phyloP scores from a whole-genome alignment of 2,888 invertebrate genomes.

The Willowsia nigromaculata region DNA sequence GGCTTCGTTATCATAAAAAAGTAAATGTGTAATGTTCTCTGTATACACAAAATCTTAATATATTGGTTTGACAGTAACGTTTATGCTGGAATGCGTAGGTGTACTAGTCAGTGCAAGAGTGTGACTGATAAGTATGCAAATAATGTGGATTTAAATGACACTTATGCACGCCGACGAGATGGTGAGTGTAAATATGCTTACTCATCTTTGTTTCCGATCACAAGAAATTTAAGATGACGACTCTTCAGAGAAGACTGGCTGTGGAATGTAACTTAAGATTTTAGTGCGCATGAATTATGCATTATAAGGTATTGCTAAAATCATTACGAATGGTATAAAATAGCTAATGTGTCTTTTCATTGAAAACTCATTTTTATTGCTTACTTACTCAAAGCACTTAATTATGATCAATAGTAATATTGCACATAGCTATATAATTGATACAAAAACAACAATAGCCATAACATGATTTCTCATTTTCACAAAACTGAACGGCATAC shows the following conservation, averaged over 20 bases:
- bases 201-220: not conserved
- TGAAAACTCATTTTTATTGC: not conserved
- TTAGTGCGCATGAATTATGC: not conserved
- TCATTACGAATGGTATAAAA: not conserved
- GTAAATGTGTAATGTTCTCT: not conserved
- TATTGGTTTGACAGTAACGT: not conserved
- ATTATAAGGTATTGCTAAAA: too few species aligned
- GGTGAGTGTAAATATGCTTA: not conserved
- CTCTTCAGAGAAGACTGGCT: too few species aligned
- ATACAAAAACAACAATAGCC: not conserved
- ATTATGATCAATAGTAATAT: constrained; percentile 10
- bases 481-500: not conserved
- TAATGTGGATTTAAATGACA: too few species aligned
- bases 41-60: not conserved
- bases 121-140: too few species aligned
- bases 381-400: constrained; percentile 5
- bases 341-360: not conserved
- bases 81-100: not conserved
- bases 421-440: constrained; percentile 19
- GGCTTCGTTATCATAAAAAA: not conserved
- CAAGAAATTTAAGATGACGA: not conserved
- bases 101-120: not conserved
- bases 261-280: not conserved
- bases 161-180: not conserved
- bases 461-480: not conserved